These are phyloP conservation scores for Porites evermanni DNA, from an alignment of 92 coral and sea anemone species.

Conservation along the genomic window DNA sequence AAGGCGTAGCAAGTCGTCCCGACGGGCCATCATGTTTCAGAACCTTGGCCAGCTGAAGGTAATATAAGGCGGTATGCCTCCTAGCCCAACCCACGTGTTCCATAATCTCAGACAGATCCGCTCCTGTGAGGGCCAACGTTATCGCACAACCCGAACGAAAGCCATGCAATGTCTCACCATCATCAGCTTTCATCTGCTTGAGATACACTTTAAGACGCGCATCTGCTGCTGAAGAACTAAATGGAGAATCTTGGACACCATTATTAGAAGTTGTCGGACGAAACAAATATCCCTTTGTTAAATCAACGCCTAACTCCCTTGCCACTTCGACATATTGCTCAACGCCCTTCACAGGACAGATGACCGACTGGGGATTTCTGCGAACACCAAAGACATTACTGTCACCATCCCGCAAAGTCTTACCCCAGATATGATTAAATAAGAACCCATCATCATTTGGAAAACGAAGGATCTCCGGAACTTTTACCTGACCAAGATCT, in stretches of 20 bases:
- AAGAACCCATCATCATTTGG: too few relatives aligned
- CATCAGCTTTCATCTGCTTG: constrained; percentile 47
- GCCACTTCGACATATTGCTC: constrained; percentile 32
- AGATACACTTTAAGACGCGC: constrained; percentile 55
- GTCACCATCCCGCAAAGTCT: constrained; percentile 13
- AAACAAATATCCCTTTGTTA: constrained; percentile 28
- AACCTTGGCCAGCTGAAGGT: constrained; percentile 1
- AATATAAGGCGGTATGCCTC: constrained; percentile 19
- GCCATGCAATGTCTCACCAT: constrained; percentile 63
- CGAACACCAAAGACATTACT: constrained; percentile 40
- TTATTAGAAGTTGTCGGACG: constrained; percentile 4
- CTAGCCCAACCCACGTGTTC: constrained; percentile 51
- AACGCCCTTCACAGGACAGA: constrained; percentile 40
- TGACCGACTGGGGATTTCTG: constrained; percentile 31
- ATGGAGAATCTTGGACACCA: constrained; percentile 44
- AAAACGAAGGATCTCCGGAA: too few relatives aligned
- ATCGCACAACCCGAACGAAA: constrained; percentile 61
- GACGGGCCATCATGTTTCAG: constrained; percentile 23
- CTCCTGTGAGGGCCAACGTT: constrained; percentile 31
- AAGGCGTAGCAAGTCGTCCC: background rate
- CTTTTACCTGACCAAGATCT: too few relatives aligned
- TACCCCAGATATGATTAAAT: too few relatives aligned
- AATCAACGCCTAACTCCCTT: constrained; percentile 19
- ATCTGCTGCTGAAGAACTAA: constrained; percentile 48
- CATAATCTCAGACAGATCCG: constrained; percentile 39